phyloP scores from a whole-genome alignment of 1,140 invertebrate genomes.

The Rhyacophila brunnea region DNA sequence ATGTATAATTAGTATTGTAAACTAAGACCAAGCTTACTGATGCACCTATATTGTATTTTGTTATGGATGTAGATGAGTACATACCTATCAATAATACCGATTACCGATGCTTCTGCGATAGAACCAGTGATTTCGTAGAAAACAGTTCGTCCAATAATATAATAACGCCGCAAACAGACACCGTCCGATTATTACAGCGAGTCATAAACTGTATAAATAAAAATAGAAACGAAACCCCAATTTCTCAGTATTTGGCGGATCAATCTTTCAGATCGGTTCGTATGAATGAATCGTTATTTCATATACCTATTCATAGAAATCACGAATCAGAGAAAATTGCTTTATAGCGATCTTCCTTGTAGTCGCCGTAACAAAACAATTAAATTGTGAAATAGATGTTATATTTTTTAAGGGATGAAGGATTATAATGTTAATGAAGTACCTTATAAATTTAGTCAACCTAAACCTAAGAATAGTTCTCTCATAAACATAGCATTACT shows the following conservation, averaged over 20 bases:
- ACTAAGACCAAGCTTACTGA: no score
- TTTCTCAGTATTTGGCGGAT: constrained; percentile 15
- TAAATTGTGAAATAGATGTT: no score
- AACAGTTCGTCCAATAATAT: constrained; percentile 2
- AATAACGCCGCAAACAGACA: constrained; percentile 3
- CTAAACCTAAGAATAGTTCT: no score
- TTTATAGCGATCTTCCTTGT: constrained; percentile 27
- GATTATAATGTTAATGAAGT: no score
- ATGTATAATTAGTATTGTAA: no score
- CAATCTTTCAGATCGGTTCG: constrained; percentile 10
- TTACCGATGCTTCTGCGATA: background rate
- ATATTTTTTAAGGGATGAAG: no score
- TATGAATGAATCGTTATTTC: background rate
- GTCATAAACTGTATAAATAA: constrained; percentile 16
- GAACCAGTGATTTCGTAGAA: constrained; percentile 8
- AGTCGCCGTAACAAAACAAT: background rate
- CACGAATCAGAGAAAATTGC: constrained; percentile 16
- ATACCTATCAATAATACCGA: no score
- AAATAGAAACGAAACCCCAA: constrained; percentile 5
- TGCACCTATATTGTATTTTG: no score
- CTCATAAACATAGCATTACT: no score
- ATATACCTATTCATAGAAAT: constrained; percentile 13
- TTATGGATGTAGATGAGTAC: no score
- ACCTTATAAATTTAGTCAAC: no score
- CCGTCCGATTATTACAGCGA: constrained; percentile 11